Conservation (phyloP, 2,797 vertebrate species). For the Dipus sagitta region DNA sequence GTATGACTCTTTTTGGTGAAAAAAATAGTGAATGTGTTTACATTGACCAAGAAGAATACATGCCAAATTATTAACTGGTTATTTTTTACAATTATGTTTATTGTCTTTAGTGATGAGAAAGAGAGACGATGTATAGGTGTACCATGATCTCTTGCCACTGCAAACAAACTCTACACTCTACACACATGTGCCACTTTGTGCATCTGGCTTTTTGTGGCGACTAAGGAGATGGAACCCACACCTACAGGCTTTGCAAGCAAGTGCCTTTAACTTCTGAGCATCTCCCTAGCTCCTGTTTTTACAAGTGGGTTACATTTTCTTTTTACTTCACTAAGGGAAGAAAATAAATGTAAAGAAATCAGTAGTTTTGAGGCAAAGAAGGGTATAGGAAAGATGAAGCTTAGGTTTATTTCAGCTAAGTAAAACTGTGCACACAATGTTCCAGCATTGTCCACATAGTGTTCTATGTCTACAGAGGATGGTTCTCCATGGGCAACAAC, state of each 20-base stretch:
- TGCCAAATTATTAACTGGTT: background rate
- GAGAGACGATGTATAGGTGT: too few relatives aligned
- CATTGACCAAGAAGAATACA: background rate
- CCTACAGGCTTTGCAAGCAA: too few relatives aligned
- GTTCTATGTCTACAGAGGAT: background rate
- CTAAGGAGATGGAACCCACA: too few relatives aligned
- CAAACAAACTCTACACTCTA: too few relatives aligned
- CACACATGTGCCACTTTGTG: too few relatives aligned
- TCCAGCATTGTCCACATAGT: accelerated
- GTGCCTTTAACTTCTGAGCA: too few relatives aligned
- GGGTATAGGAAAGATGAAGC: background rate
- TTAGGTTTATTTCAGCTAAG: background rate
- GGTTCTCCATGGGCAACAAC: background rate
- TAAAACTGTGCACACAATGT: background rate
- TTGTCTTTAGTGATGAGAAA: too few relatives aligned
- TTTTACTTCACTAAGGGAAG: background rate
- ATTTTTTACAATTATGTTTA: background rate
- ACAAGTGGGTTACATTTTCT: background rate
- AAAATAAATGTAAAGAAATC: background rate
- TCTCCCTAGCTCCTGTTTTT: too few relatives aligned
- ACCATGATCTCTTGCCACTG: too few relatives aligned
- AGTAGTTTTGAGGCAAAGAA: background rate
- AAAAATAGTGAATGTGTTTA: background rate
- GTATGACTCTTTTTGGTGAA: background rate
- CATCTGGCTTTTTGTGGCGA: too few relatives aligned